Evolutionary conservation across 1,140 invertebrate genomes (phyloP).

Genomic region (Caligus rogercresseyi): DNA sequence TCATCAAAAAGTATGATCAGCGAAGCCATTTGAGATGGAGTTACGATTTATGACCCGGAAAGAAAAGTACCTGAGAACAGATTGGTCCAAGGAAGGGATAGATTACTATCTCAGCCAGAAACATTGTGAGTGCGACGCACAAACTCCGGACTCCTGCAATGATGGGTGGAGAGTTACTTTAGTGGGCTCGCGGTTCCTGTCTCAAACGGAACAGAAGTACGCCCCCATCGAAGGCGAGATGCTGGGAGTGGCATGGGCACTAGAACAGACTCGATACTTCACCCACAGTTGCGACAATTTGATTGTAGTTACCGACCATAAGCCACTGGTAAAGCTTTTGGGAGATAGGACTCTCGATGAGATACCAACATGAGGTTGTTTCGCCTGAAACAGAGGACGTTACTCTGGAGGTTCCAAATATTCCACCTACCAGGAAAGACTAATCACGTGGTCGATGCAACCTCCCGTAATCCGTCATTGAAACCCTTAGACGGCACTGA

Average conservation of each 20-base stretch:
- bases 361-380: constrained; percentile 1
- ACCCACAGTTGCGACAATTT: constrained; percentile 10
- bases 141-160: neutral
- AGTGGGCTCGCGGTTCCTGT: neutral
- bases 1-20: neutral
- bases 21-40: neutral
- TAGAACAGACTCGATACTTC: constrained; percentile 16
- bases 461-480: neutral
- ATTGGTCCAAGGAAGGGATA: constrained; percentile 10
- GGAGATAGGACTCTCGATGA: constrained; percentile 13
- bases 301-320: constrained; percentile 16
- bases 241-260: constrained; percentile 19
- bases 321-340: constrained; percentile 9
- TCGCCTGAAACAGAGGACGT: neutral
- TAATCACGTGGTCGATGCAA: neutral
- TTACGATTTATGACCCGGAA: neutral
- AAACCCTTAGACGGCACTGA: neutral
- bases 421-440: neutral
- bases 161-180: neutral
- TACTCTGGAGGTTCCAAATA: constrained; percentile 7
- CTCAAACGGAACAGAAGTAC: constrained; percentile 5
- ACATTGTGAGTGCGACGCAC: constrained; percentile 15
- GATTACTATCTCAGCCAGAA: constrained; percentile 19
- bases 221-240: constrained; percentile 14
- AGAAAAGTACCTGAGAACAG: neutral